Evolutionary conservation across 1,140 invertebrate species (phyloP), one percentile per base, ranked within the genome.

Genomic region (Heterodera carotae): DNA sequence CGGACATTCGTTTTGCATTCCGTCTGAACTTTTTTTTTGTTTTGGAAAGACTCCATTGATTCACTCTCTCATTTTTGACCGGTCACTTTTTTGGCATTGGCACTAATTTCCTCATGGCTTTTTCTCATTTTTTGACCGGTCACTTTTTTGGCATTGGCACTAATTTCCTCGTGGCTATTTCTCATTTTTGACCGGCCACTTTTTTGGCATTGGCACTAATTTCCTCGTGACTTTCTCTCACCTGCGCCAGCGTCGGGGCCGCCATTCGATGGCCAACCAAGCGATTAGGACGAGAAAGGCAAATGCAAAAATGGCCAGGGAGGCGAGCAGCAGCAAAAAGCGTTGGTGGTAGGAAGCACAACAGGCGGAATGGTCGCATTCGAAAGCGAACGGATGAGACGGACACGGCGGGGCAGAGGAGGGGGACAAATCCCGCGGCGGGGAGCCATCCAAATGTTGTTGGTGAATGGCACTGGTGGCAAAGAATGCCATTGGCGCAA

Each of bases 291-390:
- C 79, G n/a, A 84, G 48, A 33, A 82, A 12, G 8, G 81, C 81
- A 39, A 82, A 29, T 8, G 66, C 34, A 18, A 82, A 76, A 62
- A 82, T 69, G 12, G 33, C 71, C 8, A 84, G 8, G 33, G 82
- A 80, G 48, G 81, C 80, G 75, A 82, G 68, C 22, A 82, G 78
- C 69, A 82, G 59, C 48, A 82, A 27, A 39, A 82, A 81, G 3
- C 81, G 67, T 33, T 83, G 83, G 71, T 82, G 82, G 66, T 82
- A 84, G 68, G 73, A 79, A 71, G 59, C 76, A 66, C 81, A 82
- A 56, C 81, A 82, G 62, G 48, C 79, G n/a, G 68, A 25, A 15
- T 53, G 66, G n/a, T 67, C 22, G 73, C 81, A 82, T 56, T 82
- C 81, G 33, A 81, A 82, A 8, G 69, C 83, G 60, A 82, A 82